Conservation (phyloP, 2,797 vertebrate genomes). For the Sebastes minor region DNA sequence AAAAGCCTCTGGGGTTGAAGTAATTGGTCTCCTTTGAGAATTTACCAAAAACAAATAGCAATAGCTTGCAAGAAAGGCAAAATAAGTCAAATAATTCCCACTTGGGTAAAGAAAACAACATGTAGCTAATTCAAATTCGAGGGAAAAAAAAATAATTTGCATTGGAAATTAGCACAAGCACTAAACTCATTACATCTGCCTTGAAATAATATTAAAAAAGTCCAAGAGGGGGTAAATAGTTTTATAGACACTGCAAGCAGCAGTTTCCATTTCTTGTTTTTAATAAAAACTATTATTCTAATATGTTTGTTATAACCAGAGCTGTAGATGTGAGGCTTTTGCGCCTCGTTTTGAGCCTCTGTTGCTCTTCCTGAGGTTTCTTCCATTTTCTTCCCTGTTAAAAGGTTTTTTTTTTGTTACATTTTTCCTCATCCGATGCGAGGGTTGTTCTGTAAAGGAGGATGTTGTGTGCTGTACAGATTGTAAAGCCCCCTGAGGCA, state of each 20-base stretch:
- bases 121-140: conserved; percentile 55
- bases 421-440: too few relatives aligned
- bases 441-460: too few relatives aligned
- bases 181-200: conserved; percentile 39
- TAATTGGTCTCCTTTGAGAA: conserved; percentile 49
- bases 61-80: conserved; percentile 27
- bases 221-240: conserved; percentile 24
- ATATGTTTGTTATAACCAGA: not conserved
- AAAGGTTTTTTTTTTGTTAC: too few relatives aligned
- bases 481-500: too few relatives aligned
- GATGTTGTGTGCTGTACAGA: too few relatives aligned
- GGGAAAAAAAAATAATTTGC: conserved; percentile 42
- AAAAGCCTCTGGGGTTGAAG: conserved; percentile 16
- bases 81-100: conserved; percentile 45
- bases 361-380: too few relatives aligned
- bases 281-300: not conserved
- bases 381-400: too few relatives aligned
- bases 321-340: not conserved
- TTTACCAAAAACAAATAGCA: conserved; percentile 44
- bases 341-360: not conserved
- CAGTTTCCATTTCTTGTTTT: conserved; percentile 12
- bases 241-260: not conserved
- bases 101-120: conserved; percentile 43
- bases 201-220: conserved; percentile 22
- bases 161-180: conserved; percentile 44